Conservation (phyloP, 2,797 vertebrate genomes). For the Acanthurus lineatus region DNA sequence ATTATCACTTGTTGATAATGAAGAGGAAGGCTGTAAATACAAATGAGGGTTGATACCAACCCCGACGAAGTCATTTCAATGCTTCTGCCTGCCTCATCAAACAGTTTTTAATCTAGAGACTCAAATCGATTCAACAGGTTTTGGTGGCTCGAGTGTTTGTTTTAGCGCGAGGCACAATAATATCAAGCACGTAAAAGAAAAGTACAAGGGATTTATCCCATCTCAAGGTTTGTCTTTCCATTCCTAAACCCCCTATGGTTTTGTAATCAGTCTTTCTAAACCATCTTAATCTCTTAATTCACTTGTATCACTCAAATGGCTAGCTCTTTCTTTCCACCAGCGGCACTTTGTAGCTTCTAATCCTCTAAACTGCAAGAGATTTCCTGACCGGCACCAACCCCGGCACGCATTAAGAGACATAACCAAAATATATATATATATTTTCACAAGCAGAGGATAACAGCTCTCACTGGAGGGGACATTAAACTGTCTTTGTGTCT, state of each 20-base stretch:
- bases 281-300: slow-evolving; percentile 91
- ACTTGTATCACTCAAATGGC: slow-evolving; percentile 87
- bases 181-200: slow-evolving; percentile 71
- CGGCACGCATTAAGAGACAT: slow-evolving; percentile 78
- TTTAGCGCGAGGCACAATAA: slow-evolving; percentile 70
- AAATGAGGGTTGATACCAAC: slow-evolving; percentile 1
- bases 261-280: slow-evolving; percentile 90
- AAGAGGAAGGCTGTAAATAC: slow-evolving; percentile 8
- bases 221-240: slow-evolving; percentile 86
- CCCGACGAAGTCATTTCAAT: not conserved
- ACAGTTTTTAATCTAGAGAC: slow-evolving; percentile 54
- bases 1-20: slow-evolving; percentile 5
- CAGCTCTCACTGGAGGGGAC: slow-evolving; percentile 72
- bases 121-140: slow-evolving; percentile 67
- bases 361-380: slow-evolving; percentile 88
- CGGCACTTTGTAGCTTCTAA: slow-evolving; percentile 87
- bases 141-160: slow-evolving; percentile 44
- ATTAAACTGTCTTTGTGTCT: slow-evolving; percentile 76
- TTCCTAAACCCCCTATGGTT: slow-evolving; percentile 85
- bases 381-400: slow-evolving; percentile 82
- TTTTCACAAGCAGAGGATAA: slow-evolving; percentile 72
- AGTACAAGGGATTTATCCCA: slow-evolving; percentile 84
- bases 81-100: slow-evolving; percentile 1
- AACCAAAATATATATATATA: slow-evolving; percentile 76
- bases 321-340: slow-evolving; percentile 82